These are phyloP conservation scores for Troides aeacus DNA, from an alignment of 2,888 invertebrate species.

Conservation along the genomic window DNA sequence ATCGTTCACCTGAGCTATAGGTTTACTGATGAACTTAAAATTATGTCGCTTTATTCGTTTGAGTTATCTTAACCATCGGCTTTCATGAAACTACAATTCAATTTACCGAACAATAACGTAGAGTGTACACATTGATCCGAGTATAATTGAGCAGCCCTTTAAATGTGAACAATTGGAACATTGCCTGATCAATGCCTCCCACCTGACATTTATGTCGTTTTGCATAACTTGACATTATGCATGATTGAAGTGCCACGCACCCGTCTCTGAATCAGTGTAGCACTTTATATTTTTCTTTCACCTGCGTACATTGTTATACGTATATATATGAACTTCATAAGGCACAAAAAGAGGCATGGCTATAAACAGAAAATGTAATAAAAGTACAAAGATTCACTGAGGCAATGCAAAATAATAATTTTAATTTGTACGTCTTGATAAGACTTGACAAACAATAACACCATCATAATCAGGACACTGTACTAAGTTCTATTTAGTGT, in stretches of 20 bases:
- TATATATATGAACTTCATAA: neutral
- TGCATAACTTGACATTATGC: slow-evolving; percentile 62
- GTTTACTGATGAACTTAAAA: neutral
- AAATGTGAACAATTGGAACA: slow-evolving; percentile 41
- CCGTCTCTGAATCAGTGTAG: slow-evolving; percentile 40
- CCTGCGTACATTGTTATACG: neutral
- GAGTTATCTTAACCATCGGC: too few species aligned
- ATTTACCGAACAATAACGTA: neutral
- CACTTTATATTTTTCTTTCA: slow-evolving; percentile 2
- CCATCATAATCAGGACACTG: too few species aligned
- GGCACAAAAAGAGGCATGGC: too few species aligned
- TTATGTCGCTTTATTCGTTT: too few species aligned
- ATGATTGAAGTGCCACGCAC: slow-evolving; percentile 46
- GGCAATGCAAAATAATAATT: too few species aligned
- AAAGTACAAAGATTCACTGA: too few species aligned
- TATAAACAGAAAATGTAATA: too few species aligned
- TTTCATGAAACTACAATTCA: neutral
- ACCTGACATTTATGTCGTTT: slow-evolving; percentile 57
- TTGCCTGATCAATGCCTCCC: slow-evolving; percentile 44
- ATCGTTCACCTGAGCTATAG: neutral
- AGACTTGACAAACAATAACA: too few species aligned
- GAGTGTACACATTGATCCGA: slow-evolving; percentile 20
- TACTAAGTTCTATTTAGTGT: too few species aligned
- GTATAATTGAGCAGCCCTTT: slow-evolving; percentile 35
- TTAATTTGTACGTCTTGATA: too few species aligned